These are phyloP conservation scores for Corapipo altera DNA, from an alignment of 2,113 vertebrate genomes.

Conservation along the genomic window DNA sequence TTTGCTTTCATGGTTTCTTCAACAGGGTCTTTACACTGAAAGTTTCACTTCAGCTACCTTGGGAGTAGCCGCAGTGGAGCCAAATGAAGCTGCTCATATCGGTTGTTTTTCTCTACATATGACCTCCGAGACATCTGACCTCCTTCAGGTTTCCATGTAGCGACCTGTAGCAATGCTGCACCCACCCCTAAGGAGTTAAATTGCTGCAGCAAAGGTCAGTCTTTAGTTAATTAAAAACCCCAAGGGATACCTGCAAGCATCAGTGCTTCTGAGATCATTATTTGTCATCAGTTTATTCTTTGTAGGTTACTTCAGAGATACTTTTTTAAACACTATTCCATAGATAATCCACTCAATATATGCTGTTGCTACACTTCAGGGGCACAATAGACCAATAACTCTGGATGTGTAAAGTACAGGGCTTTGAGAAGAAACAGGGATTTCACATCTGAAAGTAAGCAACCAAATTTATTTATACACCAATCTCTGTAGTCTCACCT, in stretches of 20 bases:
- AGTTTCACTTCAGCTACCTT: neutral
- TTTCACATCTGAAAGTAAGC: neutral
- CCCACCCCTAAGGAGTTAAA: neutral
- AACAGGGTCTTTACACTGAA: neutral
- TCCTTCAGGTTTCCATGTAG: neutral
- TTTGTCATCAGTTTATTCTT: neutral
- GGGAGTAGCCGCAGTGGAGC: neutral
- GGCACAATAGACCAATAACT: neutral
- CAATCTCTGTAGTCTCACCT: neutral
- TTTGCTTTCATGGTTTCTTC: neutral
- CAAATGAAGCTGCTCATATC: neutral
- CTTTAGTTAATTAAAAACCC: neutral
- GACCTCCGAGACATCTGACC: neutral
- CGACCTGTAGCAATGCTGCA: neutral
- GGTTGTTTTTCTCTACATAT: neutral
- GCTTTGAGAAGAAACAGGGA: neutral
- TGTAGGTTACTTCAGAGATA: neutral
- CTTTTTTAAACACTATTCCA: neutral
- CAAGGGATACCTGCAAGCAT: neutral
- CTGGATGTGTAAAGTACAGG: neutral
- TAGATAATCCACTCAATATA: neutral
- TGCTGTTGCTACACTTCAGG: neutral
- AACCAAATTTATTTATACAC: neutral
- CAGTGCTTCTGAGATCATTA: neutral
- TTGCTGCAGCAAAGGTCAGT: neutral